A percentile compares a stretch with the other conserved stretches of the same genome.
Evolutionary conservation across 1,140 invertebrate genomes (phyloP).

Genomic region (Euschistus heros): DNA sequence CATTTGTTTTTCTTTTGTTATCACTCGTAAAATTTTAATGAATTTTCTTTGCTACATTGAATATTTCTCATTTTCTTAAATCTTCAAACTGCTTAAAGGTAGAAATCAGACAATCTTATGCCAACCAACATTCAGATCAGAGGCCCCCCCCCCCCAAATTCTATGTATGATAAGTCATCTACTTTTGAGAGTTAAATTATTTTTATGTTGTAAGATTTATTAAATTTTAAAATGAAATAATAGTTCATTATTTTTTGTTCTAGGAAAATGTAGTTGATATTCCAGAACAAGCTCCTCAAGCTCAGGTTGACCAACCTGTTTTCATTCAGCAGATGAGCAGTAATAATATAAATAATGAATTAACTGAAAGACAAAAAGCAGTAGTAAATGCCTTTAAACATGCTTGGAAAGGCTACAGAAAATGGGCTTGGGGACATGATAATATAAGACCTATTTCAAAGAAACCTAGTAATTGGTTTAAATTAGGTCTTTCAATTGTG

Average conservation of each 20-base stretch:
- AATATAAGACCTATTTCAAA: conserved; percentile 80
- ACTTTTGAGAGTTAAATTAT: background rate
- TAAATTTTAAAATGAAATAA: background rate
- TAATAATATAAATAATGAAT: conserved; percentile 48
- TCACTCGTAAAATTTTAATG: no score
- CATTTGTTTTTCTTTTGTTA: no score
- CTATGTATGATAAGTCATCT: no score
- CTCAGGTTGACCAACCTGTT: conserved; percentile 11
- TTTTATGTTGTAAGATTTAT: background rate
- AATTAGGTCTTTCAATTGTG: conserved; percentile 77
- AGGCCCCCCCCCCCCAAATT: no score
- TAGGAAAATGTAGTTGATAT: conserved; percentile 21
- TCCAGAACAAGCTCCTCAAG: background rate
- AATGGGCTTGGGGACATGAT: conserved; percentile 90
- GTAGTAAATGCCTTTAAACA: conserved; percentile 78
- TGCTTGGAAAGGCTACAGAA: conserved; percentile 84
- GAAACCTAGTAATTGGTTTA: conserved; percentile 79
- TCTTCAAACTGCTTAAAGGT: no score
- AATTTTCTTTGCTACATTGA: no score
- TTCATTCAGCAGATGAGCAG: conserved; percentile 19
- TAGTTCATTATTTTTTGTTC: background rate
- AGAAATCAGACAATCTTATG: no score
- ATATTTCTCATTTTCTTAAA: no score
- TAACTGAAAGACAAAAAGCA: conserved; percentile 65
- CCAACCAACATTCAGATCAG: no score